phyloP scores from a whole-genome alignment of 2,797 vertebrate species.

The Sphaeramia orbicularis region DNA sequence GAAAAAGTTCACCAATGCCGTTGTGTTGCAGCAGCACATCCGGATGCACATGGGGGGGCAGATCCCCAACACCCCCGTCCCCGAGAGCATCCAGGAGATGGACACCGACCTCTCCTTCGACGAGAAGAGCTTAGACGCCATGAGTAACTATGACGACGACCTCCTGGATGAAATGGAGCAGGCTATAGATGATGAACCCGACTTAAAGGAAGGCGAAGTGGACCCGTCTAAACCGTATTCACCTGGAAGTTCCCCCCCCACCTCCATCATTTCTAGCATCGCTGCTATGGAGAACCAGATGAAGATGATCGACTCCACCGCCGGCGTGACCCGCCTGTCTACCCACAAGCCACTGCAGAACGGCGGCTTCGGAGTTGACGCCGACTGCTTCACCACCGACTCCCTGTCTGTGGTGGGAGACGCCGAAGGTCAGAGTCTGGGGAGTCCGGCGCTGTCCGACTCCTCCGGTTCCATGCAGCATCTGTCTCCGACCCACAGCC shows the following conservation, averaged over 20 bases:
- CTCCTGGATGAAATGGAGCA: constrained; percentile 94
- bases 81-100: constrained; percentile 94
- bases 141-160: constrained; percentile 94
- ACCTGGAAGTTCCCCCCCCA: constrained; percentile 90
- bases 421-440: constrained; percentile 93
- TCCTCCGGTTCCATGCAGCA: constrained; percentile 95
- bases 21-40: constrained; percentile 98
- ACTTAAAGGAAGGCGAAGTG: constrained; percentile 87
- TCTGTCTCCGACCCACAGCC: constrained; percentile 92
- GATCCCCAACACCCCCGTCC: constrained; percentile 95
- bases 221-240: constrained; percentile 90
- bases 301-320: constrained; percentile 97
- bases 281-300: constrained; percentile 98
- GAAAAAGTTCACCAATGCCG: constrained; percentile 99
- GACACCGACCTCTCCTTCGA: constrained; percentile 93
- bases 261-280: constrained; percentile 97
- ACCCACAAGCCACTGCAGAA: constrained; percentile 90
- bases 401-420: constrained; percentile 91
- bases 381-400: constrained; percentile 93
- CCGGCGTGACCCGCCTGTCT: constrained; percentile 89
- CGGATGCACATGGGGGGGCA: constrained; percentile 99
- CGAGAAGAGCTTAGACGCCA: constrained; percentile 91
- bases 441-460: constrained; percentile 95
- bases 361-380: constrained; percentile 87
- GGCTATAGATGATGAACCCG: constrained; percentile 93